phyloP scores from a whole-genome alignment of 1,140 invertebrate genomes.

The Nasonia giraulti region DNA sequence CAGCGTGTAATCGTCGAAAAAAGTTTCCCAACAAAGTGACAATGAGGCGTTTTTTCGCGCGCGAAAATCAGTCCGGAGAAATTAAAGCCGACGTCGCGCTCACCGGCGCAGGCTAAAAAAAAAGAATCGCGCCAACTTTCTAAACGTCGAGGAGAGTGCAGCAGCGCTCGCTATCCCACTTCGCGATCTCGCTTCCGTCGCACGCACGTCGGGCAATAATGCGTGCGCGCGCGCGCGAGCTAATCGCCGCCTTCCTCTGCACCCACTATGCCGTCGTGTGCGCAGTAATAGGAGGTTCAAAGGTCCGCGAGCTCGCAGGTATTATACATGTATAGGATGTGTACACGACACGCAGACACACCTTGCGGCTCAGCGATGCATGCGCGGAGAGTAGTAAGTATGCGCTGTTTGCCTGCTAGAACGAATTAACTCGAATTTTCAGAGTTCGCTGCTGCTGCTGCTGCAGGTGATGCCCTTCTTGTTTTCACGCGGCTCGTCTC shows the following conservation, averaged over 20 bases:
- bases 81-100: not conserved
- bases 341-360: constrained; percentile 6
- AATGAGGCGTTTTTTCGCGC: not conserved
- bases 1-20: not conserved
- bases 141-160: not conserved
- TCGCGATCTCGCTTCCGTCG: constrained; percentile 12
- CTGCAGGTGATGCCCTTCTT: not conserved
- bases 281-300: not conserved
- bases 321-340: not conserved
- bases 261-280: not conserved
- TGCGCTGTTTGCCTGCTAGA: constrained; percentile 4
- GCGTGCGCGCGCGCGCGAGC: not conserved
- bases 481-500: not conserved
- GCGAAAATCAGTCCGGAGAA: not conserved
- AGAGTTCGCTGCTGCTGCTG: not conserved
- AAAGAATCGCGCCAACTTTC: not conserved
- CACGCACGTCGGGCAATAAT: constrained; percentile 15
- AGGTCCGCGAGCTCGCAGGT: not conserved
- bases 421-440: constrained; percentile 14
- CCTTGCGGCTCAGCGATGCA: constrained; percentile 1
- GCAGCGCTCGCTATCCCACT: not conserved
- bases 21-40: not conserved
- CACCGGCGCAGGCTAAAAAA: not conserved
- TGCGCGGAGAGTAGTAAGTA: not conserved
- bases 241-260: constrained; percentile 17